Conservation (phyloP, 2,888 invertebrate species). For the Cheilosia grossa region DNA sequence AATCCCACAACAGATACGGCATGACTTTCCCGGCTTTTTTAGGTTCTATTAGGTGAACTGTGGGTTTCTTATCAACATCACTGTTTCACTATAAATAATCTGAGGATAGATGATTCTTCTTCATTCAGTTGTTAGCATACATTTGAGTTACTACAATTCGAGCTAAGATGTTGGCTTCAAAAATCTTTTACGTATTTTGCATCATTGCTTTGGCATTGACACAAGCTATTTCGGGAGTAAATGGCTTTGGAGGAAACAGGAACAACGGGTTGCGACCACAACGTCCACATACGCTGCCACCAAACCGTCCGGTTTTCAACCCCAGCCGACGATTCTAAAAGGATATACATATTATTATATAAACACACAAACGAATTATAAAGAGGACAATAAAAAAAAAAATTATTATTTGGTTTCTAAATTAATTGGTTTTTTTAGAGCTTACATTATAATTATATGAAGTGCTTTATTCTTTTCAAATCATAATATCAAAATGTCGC, state of each 20-base stretch:
- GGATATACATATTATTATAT: not conserved
- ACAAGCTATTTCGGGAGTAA: slow-evolving; percentile 26
- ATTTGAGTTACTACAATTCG: not conserved
- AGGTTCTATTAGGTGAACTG: slow-evolving; percentile 1
- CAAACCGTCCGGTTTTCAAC: slow-evolving; percentile 54
- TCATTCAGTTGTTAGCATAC: slow-evolving; percentile 21
- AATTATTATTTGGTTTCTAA: too few species aligned
- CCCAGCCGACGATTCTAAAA: slow-evolving; percentile 12
- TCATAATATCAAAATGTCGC: too few species aligned
- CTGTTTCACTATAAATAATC: slow-evolving; percentile 31
- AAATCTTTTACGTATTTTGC: slow-evolving; percentile 54
- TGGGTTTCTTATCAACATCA: slow-evolving; percentile 9
- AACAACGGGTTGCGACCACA: slow-evolving; percentile 19
- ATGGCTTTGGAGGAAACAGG: slow-evolving; percentile 26
- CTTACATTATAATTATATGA: too few species aligned
- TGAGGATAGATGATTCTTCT: not conserved
- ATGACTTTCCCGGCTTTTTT: not conserved
- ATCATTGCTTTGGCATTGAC: slow-evolving; percentile 42
- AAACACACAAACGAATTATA: too few species aligned
- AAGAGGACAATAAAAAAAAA: too few species aligned
- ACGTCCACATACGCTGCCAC: slow-evolving; percentile 56
- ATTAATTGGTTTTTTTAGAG: too few species aligned
- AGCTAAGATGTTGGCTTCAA: slow-evolving; percentile 46
- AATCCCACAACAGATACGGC: slow-evolving; percentile 11
- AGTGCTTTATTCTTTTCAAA: too few species aligned